Evolutionary conservation across 2,113 vertebrate genomes (phyloP).

Genomic region (Natator depressus): DNA sequence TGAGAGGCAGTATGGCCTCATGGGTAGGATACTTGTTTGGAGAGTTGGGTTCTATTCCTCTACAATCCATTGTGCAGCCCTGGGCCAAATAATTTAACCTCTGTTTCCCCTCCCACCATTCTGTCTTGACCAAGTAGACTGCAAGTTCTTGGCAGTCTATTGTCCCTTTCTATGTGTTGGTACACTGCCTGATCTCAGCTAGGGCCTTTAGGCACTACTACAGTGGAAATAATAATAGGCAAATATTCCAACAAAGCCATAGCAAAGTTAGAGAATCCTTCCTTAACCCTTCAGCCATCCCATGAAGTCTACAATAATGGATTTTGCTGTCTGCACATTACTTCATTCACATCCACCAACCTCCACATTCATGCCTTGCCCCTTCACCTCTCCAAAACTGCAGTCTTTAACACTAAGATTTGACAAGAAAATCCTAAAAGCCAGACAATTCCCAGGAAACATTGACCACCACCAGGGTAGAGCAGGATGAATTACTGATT

Average conservation of each 20-base stretch:
- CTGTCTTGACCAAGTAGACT: neutral
- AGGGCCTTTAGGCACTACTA: neutral
- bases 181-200: neutral
- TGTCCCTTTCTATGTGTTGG: neutral
- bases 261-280: neutral
- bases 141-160: neutral
- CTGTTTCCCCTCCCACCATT: neutral
- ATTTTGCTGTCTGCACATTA: neutral
- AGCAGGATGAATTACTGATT: neutral
- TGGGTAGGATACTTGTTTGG: neutral
- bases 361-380: neutral
- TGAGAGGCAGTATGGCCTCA: neutral
- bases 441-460: neutral
- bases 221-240: neutral
- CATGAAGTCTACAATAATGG: neutral
- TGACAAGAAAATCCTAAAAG: neutral
- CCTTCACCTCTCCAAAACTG: neutral
- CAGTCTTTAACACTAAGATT: neutral
- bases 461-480: neutral
- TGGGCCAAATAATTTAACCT: fast-evolving
- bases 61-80: neutral
- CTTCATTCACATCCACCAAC: neutral
- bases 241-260: neutral
- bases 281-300: neutral
- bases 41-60: neutral